Percentiles rank a stretch among this genome's conserved stretches.
Conservation (phyloP, 2,888 invertebrate genomes). For the Clistopyga incitator region DNA sequence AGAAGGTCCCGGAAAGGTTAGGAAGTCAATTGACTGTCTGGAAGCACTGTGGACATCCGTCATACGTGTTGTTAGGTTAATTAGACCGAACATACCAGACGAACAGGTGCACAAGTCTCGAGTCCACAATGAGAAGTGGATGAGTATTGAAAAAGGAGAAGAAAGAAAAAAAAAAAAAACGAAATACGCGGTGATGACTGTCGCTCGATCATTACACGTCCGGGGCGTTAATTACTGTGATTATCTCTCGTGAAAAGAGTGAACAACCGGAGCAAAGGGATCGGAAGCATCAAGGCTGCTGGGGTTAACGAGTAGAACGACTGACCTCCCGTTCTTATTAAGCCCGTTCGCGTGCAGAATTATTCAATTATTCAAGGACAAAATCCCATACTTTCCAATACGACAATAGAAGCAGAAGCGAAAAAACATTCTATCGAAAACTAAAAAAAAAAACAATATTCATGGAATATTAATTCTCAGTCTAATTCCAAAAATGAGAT, state of each 20-base stretch:
- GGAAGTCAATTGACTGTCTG: constrained; percentile 43
- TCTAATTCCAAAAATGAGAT: too few species aligned
- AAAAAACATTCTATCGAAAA: background rate
- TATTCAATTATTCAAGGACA: constrained; percentile 55
- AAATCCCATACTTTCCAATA: background rate
- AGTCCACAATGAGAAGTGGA: constrained; percentile 17
- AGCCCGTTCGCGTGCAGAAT: constrained; percentile 35
- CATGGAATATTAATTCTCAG: too few species aligned
- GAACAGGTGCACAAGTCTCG: background rate
- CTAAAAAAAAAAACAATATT: too few species aligned
- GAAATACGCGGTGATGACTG: constrained; percentile 20
- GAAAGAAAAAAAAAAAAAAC: constrained; percentile 23
- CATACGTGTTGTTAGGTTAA: constrained; percentile 25
- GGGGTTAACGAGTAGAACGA: constrained; percentile 64
- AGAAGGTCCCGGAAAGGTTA: constrained; percentile 13
- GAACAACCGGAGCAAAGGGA: constrained; percentile 39
- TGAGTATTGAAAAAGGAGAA: background rate
- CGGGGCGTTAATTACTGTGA: constrained; percentile 63
- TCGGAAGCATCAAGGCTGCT: constrained; percentile 60
- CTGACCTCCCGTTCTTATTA: constrained; percentile 51
- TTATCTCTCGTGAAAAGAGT: constrained; percentile 49
- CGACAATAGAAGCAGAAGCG: background rate
- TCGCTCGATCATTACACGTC: constrained; percentile 63
- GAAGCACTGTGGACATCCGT: background rate
- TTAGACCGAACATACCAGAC: constrained; percentile 26